A percentile compares a stretch with the other conserved stretches of the same genome.
Conservation (phyloP, 2,113 vertebrate genomes). For the Ranitomeya imitator region DNA sequence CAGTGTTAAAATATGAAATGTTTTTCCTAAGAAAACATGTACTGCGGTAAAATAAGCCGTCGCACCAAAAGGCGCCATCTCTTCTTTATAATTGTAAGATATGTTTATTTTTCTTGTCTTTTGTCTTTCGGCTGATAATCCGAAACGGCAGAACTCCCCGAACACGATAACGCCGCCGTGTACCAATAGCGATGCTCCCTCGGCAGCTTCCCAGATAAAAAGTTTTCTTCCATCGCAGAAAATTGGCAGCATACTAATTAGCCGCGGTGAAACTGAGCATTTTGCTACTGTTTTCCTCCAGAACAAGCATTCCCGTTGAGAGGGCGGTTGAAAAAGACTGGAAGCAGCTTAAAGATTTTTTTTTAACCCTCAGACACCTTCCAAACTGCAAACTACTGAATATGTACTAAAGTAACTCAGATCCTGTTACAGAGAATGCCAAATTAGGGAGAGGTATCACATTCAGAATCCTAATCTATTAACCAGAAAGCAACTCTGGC, state of each 20-base stretch:
- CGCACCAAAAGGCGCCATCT: background rate
- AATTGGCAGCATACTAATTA: constrained; percentile 30
- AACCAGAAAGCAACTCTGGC: too few species aligned
- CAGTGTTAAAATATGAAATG: constrained; percentile 33
- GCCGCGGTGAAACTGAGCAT: background rate
- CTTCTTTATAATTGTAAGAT: background rate
- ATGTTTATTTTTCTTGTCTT: constrained; percentile 14
- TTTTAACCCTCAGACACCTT: background rate
- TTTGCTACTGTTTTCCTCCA: background rate
- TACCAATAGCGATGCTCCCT: constrained; percentile 13
- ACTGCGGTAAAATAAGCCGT: background rate
- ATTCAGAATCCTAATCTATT: too few species aligned
- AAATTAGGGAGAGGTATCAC: too few species aligned
- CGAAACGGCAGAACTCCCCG: background rate
- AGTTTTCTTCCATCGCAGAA: constrained; percentile 24
- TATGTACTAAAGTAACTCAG: background rate
- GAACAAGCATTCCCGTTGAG: background rate
- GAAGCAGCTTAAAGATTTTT: too few species aligned
- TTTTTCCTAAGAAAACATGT: background rate
- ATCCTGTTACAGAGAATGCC: too few species aligned
- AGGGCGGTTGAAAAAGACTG: background rate
- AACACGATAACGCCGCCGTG: background rate
- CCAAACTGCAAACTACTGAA: background rate
- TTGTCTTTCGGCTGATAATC: constrained; percentile 16
- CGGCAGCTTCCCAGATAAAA: constrained; percentile 9